Evolutionary conservation across 2,888 invertebrate genomes (phyloP), one percentile per base, ranked within the genome.

Genomic region (Sepiola atlantica): DNA sequence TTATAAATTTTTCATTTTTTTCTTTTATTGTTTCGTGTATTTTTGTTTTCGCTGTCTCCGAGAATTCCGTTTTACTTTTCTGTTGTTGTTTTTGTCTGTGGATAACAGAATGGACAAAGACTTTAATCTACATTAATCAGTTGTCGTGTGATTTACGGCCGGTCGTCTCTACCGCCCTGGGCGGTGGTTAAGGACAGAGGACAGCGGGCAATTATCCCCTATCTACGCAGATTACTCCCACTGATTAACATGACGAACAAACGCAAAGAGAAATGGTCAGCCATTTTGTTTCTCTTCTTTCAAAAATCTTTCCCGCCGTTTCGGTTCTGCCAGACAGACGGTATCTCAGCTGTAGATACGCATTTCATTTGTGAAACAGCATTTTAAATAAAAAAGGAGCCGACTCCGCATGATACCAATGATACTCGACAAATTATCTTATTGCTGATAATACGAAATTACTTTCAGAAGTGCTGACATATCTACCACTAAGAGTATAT

Each of bases 191-290:
- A 14, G n/a, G 77, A 32, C 77, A 16, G 16, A 77, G 77, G 16
- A 77, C n/a, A 20, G n/a, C 77, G 77, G 32, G 77, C 32, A 77
- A 77, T 77, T 77, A 77, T n/a, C 77, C 18, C 77, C 77, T 77
- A 77, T 77, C 77, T n/a, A 77, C 77, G 77, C 77, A 77, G 77
- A 77, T 77, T 77, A 77, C 77, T 77, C 32, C 77, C 77, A 77
- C 77, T 14, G 77, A 77, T 77, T 77, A 77, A 16, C 77, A 77
- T 32, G 77, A 32, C 77, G n/a, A 10, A 77, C 8, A 77, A 77
- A n/a, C 77, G 14, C n/a, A 77, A 77, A 77, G 3, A 77, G n/a
- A 77, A 8, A 18, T 77, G 77, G 77, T 77, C 77, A 77, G 77
- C 18, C 45, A 45, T 45, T 45, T 45, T 45, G 45, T 45, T 45